These are phyloP conservation scores for Apteryx mantelli DNA, from an alignment of 2,113 vertebrate genomes.

Conservation along the genomic window DNA sequence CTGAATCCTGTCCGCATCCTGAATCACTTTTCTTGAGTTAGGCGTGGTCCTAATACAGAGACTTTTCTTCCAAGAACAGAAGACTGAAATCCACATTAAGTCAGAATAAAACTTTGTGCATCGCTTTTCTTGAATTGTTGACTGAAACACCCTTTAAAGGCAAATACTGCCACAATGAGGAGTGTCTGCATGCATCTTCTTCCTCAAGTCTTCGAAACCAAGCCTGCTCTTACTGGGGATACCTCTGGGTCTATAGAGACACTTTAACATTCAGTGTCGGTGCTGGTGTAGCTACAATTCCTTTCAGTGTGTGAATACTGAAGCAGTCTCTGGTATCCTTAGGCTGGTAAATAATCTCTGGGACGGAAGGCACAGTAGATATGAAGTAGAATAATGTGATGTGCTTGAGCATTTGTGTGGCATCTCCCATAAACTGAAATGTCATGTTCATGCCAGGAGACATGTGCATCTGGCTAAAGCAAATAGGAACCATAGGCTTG, in stretches of 20 bases:
- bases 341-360: background rate
- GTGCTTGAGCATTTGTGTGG: too few species aligned
- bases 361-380: too few species aligned
- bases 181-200: background rate
- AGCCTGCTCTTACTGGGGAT: background rate
- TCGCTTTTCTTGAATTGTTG: background rate
- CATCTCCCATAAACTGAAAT: too few species aligned
- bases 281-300: background rate
- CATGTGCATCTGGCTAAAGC: background rate
- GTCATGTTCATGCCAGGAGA: background rate
- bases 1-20: background rate
- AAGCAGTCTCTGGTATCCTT: background rate
- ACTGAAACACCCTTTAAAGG: background rate
- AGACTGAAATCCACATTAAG: background rate
- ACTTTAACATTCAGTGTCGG: background rate
- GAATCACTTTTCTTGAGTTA: background rate
- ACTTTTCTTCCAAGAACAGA: background rate
- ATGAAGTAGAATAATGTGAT: too few species aligned
- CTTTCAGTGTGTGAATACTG: background rate
- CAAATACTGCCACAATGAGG: background rate
- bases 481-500: too few species aligned
- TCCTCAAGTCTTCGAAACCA: background rate
- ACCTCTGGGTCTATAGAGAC: background rate
- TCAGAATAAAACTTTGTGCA: background rate
- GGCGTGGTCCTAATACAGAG: background rate